A percentile compares a stretch with the other conserved stretches of the same genome.
Evolutionary conservation across 2,888 invertebrate species (phyloP).

Genomic region (Meiosimyza decipiens): DNA sequence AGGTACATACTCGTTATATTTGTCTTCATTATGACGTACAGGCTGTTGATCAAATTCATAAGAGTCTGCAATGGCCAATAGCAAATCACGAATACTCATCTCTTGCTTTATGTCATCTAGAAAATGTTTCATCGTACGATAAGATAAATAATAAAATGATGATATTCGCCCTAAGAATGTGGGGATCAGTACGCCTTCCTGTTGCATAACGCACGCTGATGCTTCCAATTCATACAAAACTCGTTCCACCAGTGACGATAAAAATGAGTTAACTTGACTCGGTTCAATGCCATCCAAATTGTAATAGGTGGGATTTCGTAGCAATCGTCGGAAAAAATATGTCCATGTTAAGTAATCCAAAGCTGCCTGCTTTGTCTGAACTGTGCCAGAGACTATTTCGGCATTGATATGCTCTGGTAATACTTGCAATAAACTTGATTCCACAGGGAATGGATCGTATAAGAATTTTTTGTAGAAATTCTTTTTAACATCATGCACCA

Average conservation of each 20-base stretch:
- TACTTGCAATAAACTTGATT: conserved; percentile 91
- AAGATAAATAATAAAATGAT: conserved; percentile 96
- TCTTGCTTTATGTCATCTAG: conserved; percentile 74
- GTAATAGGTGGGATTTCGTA: conserved; percentile 94
- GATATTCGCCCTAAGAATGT: conserved; percentile 93
- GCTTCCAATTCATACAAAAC: conserved; percentile 78
- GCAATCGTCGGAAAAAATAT: conserved; percentile 92
- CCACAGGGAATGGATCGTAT: conserved; percentile 99
- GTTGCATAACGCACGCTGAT: conserved; percentile 85
- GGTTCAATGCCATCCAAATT: conserved; percentile 79
- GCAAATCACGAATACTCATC: conserved; percentile 76
- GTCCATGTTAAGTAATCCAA: conserved; percentile 99
- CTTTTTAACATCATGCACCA: conserved; percentile 97
- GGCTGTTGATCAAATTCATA: conserved; percentile 94
- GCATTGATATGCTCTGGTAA: conserved; percentile 98
- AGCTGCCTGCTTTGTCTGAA: conserved; percentile 91
- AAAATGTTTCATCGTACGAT: conserved; percentile 91
- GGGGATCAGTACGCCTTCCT: conserved; percentile 64
- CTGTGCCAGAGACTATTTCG: conserved; percentile 94
- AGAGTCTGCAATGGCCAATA: conserved; percentile 83
- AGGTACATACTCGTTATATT: conserved; percentile 81
- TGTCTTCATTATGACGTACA: conserved; percentile 97
- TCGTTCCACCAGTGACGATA: conserved; percentile 84
- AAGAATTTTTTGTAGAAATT: conserved; percentile 99
- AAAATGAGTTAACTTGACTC: conserved; percentile 76